Base-by-base conservation (phyloP, 2,888 invertebrate genomes). In the Seira ritae region DNA sequence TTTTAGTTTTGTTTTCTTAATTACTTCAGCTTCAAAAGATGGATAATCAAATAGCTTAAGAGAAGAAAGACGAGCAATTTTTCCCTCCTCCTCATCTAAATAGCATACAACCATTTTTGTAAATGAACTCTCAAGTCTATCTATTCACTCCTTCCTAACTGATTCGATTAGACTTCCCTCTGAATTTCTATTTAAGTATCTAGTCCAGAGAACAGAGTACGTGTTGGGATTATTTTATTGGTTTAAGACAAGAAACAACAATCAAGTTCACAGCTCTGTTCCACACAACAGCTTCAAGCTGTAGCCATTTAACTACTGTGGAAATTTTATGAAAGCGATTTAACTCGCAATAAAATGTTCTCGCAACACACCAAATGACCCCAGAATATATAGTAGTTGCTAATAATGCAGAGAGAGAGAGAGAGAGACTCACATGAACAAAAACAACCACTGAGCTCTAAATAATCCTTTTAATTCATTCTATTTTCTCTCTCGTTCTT, bases 181-280 rank as follows among this genome's bases (percentile, higher is more conserved):
- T 42, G 12, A 12, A 55, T 55, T 55, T 55, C 55, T 55, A 1
- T 2, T 55, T 12, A 42, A 42, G 42, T 8, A 6, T n/a, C n/a
- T n/a, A n/a, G n/a, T n/a, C n/a, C n/a, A n/a, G n/a, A n/a, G n/a
- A n/a, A n/a, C n/a, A n/a, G 31, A 31, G 31, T 31, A 31, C 55
- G 17, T n/a, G 55, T 3, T 55, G 55, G 15, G 12, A 55, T 22
- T 70, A 81, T 71, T 81, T 82, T 82, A 82, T 82, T 24, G 82
- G 72, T 73, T 69, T 17, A 77, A 82, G 82, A 82, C 82, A 82
- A 82, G 67, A 46, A 76, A 76, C 73, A 82, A 82, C 82, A 77
- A 76, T 66, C 82, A 73, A 82, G 73, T 77, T 82, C 82, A 82
- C 82, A 82, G 82, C 77, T 82, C 71, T 68, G 8, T 8, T 31